Base-by-base conservation (phyloP, 2,888 invertebrate genomes). In the Drosophila trichaetosa region DNA sequence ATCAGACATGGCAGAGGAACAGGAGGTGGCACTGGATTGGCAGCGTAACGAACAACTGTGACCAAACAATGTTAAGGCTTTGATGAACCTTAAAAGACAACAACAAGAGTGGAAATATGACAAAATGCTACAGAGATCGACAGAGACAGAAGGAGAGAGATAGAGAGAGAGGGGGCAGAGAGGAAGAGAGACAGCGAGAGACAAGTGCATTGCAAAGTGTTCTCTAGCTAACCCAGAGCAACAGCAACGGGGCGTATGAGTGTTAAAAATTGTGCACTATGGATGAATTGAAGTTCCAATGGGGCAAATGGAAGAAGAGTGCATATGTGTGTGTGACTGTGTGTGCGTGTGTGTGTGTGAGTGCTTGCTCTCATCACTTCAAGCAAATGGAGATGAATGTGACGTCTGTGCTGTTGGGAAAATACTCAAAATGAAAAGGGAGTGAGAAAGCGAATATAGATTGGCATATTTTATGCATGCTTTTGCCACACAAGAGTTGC, bases 51-150 rank as follows among this genome's bases (percentile, higher is more conserved):
- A 83, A 87, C 82, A 80, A 84, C 80, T 84, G 87, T 86, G 84
- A 77, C 87, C 84, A 88, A 85, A 87, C 87, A 87, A 84, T 88
- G 89, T 86, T 86, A 87, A 82, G 78, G 89, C 89, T 87, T 87
- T 87, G 87, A 88, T 87, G 87, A 87, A 87, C 87, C 89, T 79
- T 84, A 80, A 88, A 87, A 62, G 77, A 83, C 82, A 79, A 73
- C 82, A 83, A 70, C 74, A 79, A 40, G 54, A 46, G n/a, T 38
- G 54, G 57, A 76, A 81, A 85, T 87, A 87, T 83, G 85, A 82
- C 82, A 82, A 87, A 82, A 84, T 82, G 84, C 75, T 65, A 72
- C 62, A 64, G 54, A 21, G 34, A 40, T 13, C 40, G 40, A 42
- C 40, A 16, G 29, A n/a, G 38, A 16, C 38, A 29, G 27, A n/a